Evolutionary conservation across 2,113 vertebrate species (phyloP), one percentile per base, ranked within the genome.

Genomic region (Pseudorasbora parva): DNA sequence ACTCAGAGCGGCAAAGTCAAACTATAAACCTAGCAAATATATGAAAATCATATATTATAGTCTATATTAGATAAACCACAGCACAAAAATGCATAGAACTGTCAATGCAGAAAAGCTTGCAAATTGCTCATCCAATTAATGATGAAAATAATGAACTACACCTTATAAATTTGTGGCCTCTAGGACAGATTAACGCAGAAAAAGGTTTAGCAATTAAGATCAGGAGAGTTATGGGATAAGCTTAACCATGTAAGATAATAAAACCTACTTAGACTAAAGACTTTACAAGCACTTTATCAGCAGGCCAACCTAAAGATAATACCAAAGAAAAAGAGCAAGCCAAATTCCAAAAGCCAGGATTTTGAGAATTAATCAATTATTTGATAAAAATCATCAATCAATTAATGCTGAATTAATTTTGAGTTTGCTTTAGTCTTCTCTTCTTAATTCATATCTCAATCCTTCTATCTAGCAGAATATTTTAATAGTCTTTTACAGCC

Each of bases 311-410:
- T 86, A 89, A 89, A 92, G 93, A 94, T 94, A 94, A 94, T 93
- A 88, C 86, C 83, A 49, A 27, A 82, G 88, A 90, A 91, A 91
- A 93, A 94, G 93, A 93, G 73, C 81, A 81, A 79, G 79, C 78
- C 72, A 74, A 78, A 83, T 82, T 77, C 82, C 85, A 84, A 84
- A 89, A 90, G 91, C 91, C 62, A 17, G 64, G 64, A 81, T 81
- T 93, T 91, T 80, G 66, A 91, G 91, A 94, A 93, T 92, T 93
- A 93, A 94, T 94, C 93, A 95, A 94, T 95, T 95, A 94, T 94
- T 93, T 95, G 94, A 95, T 95, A 93, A 90, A 93, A 92, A 94
- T 94, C 93, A 94, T 93, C 91, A 93, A 93, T 94, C 93, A 92
- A 94, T 94, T 92, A 89, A 82, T 83, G 85, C 76, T 73, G 90